Evolutionary conservation across 2,888 invertebrate species (phyloP), one percentile per base, ranked within the genome.

Genomic region (Coelopa pilipes): DNA sequence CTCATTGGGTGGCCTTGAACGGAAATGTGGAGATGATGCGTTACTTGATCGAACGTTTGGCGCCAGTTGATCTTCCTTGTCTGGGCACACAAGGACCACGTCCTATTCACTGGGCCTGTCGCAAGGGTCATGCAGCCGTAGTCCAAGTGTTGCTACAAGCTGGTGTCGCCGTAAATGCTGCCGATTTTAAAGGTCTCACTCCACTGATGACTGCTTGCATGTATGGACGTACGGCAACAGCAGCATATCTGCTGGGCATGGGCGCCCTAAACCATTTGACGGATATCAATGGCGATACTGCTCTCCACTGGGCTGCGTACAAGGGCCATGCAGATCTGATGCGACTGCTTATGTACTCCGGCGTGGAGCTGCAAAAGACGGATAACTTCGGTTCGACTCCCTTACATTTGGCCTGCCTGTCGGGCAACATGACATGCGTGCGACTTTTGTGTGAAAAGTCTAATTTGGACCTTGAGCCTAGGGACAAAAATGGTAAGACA

Each of bases 351-450:
- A 95, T 96, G 88, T 96, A 96, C 87, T 96, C 96, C 13, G 97
- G 97, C 1, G 95, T 96, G 1, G 94, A 96, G 81, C 71, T 96
- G 65, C 94, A 96, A 81, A 95, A 96, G 87, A 93, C 94, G 1
- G 97, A 97, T 86, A 95, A 96, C 85, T 97, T 95, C 84, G 96
- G 96, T 1, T 96, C 96, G 0, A 96, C 96, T 0, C 96, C 97
- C 0, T 88, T 97, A 24, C 97, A 97, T 87, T 89, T 97, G 81
- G 96, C 96, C 12, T 96, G 96, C 82, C 89, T 97, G 19, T 96
- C 95, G 2, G 97, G 97, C 5, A 96, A 94, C 85, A 90, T 96
- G 57, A 93, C 92, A 49, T 95, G 96, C 82, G 96, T 97, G 1
- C 92, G 94, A 80, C 89, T 96, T 78, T 89, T 97, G 5, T 96